Evolutionary conservation across 2,888 invertebrate genomes (phyloP), one percentile per base, ranked within the genome.

Genomic region (Ornithoptera alexandrae): DNA sequence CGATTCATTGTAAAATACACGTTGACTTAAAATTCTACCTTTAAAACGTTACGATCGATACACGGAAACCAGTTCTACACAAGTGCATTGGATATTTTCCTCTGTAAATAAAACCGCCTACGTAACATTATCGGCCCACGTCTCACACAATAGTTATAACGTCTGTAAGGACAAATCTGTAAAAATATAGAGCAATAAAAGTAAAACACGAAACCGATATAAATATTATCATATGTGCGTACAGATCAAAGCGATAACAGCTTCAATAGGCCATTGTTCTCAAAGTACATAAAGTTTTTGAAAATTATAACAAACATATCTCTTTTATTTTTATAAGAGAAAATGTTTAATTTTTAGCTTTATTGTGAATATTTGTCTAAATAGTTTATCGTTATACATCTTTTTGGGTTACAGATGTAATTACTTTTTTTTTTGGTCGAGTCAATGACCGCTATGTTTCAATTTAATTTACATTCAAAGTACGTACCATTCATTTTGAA

Each of bases 101-200:
- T 87, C 85, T 85, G 90, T 90, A 89, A 87, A 88, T 87, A 88
- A 83, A 70, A 79, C 82, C 79, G 71, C 89, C 89, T 86, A 89
- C 90, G 82, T 83, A 69, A 76, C 79, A 80, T 82, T 84, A 84
- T 82, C 84, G 76, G 74, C 87, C 87, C 81, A 87, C 88, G 84
- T 81, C 65, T 77, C 77, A 85, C 84, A 84, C 84, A 85, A 87
- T 84, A 87, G 84, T 85, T 86, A 85, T 86, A 86, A 79, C 76
- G 76, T 73, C 77, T 75, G 75, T 76, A 76, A 75, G 81, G 82
- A 87, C 84, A 84, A 86, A 86, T 85, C 83, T 83, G 81, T 84
- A 84, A 85, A 88, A 87, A 87, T 87, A 86, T 65, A 61, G 58
- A 5, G 46, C 67, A 36, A 71, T 70, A 70, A 67, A 65, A 64